Base-by-base conservation (phyloP, 2,113 vertebrate genomes). In the Caloenas nicobarica region DNA sequence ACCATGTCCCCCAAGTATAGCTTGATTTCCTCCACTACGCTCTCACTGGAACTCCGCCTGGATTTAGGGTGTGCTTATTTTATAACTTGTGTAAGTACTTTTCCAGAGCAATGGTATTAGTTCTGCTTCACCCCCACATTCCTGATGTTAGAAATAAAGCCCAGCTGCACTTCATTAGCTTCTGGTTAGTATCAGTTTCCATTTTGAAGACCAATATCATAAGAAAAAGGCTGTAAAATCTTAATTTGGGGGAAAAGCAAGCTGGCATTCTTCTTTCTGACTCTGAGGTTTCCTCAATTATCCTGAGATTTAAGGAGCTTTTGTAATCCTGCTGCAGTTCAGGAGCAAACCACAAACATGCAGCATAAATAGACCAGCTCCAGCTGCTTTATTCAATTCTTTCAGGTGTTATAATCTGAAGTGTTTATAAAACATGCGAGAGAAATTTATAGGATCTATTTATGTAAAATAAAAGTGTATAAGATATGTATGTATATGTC, bases 1-100 rank as follows among this genome's bases (percentile, higher is more conserved):
- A 18, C 12, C 24, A n/a, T 2, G 2, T 53, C 3, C 16, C 22
- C 15, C 14, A 2, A 16, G 1, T 21, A 36, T 0, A 66, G 60
- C 34, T 61, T n/a, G 26, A n/a, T 78, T 65, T 87, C 34, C 34
- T 38, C 28, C n/a, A 26, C 28, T 24, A 5, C 1, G 1, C 9
- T 70, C 25, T 38, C 60, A 51, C 31, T 29, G 14, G 18, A 50
- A 28, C 18, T 28, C 5, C 1, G 0, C 25, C 10, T 74, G 57
- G 11, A 25, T 66, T 73, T 22, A 71, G 34, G 22, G 1, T 44
- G 8, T 31, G 22, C 8, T 89, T 23, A 7, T 57, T 72, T 72
- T 38, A 24, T 33, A 81, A 57, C 29, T 70, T 31, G 40, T 58
- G 25, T 57, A 81, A 54, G 40, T 38, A 18, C 2, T 81, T 62